Conservation (phyloP, 23 tunicate genomes). For the Trididemnum clinides region DNA sequence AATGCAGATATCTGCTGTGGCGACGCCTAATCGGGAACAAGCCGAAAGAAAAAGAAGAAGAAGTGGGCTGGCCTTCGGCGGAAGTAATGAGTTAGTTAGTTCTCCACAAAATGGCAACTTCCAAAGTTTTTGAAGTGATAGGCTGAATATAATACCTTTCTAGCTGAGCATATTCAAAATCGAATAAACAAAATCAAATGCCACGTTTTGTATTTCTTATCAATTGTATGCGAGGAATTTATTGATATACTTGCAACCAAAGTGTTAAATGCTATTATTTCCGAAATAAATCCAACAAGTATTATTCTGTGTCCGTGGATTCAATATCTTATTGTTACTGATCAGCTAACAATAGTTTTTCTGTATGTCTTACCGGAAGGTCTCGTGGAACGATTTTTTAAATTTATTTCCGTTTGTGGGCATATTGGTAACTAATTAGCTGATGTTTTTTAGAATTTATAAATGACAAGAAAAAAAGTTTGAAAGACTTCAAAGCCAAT, state of each 20-base stretch:
- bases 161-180: no score
- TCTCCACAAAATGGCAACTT: no score
- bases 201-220: conserved; percentile 25
- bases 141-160: conserved; percentile 22
- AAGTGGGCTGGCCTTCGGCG: conserved; percentile 12
- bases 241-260: conserved; percentile 3
- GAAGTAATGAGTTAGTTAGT: no score
- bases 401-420: conserved; percentile 19
- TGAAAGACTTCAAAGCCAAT: conserved; percentile 29
- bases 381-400: conserved; percentile 33
- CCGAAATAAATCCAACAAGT: conserved; percentile 28
- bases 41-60: no score
- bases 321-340: conserved; percentile 22
- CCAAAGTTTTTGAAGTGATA: conserved; percentile 24
- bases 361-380: no score
- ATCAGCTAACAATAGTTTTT: conserved; percentile 34
- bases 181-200: not conserved
- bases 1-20: no score
- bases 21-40: no score
- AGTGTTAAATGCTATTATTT: conserved; percentile 24
- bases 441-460: not conserved
- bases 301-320: conserved; percentile 33
- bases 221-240: no score
- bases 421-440: conserved; percentile 33
- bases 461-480: not conserved